Base-by-base conservation (phyloP, 2,113 vertebrate genomes). In the Loxodonta africana region DNA sequence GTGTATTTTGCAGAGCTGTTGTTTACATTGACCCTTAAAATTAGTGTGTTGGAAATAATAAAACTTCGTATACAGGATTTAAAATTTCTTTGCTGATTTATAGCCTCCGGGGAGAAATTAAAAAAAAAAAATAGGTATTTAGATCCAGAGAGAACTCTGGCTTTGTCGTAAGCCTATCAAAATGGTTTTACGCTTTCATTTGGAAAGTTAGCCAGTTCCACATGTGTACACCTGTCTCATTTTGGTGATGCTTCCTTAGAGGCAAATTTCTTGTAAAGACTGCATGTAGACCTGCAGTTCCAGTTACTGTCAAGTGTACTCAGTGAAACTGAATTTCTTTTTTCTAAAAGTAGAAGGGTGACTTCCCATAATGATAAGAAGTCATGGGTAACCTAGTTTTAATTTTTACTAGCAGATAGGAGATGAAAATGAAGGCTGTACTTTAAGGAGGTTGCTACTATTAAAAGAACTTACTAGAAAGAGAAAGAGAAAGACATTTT, bases 401-500 rank as follows among this genome's bases (percentile, higher is more conserved):
- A 84, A 86, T 57, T 78, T 88, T 90, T 84, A 87, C 20, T 78
- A 83, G 65, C 67, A 94, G 77, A 92, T 83, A 48, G 91, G 69
- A 80, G 89, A 94, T 73, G 30, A 88, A 80, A 95, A 82, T 37
- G 88, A 67, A 62, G 80, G 60, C 21, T 73, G 8, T 14, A 7
- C 26, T 83, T 95, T 76, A 57, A 95, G 30, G 80, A 44, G 30
- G 14, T 78, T 84, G 18, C 93, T 96, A 65, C 81, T 4, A 23
- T 74, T 94, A 76, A 92, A 83, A 94, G 76, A 91, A 89, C 48
- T 71, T 97, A 85, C 30, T 93, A 96, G 86, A 87, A 87, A 94
- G 88, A 96, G 86, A 87, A 87, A 94, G 88, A 91, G 69, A 97
- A 93, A 91, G 57, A 41, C 15, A 3, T 51, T 90, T 95, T 71